Evolutionary conservation across 2,888 invertebrate species (phyloP).

Genomic region (Xestia ashworthii): DNA sequence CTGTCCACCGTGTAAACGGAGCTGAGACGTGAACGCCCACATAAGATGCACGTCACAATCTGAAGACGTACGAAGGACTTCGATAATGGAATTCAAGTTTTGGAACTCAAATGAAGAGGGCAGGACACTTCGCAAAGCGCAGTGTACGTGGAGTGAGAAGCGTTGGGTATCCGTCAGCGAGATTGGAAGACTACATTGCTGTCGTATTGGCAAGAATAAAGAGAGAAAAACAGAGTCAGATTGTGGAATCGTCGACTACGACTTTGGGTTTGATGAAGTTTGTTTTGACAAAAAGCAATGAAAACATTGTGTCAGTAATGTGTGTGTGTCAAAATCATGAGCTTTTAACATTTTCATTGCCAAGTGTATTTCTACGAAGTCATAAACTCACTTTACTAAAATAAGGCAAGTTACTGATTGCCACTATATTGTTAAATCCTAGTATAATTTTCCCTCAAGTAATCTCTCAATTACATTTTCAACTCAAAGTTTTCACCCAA

Average conservation of each 20-base stretch:
- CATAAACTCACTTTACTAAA: neutral
- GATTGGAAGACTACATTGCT: neutral
- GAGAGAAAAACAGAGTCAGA: no score
- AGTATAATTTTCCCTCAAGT: constrained; percentile 1
- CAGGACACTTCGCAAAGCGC: neutral
- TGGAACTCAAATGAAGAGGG: neutral
- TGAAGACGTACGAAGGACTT: neutral
- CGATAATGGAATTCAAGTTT: neutral
- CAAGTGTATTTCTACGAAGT: neutral
- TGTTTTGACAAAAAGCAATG: neutral
- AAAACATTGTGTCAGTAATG: neutral
- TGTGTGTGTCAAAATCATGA: neutral
- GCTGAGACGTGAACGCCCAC: neutral
- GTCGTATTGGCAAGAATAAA: neutral
- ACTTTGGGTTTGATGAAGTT: no score
- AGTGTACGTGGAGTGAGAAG: neutral
- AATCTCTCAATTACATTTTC: constrained; percentile 17
- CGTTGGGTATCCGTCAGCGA: neutral
- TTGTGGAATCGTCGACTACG: no score
- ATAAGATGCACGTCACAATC: neutral
- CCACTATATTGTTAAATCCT: neutral
- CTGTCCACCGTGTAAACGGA: neutral
- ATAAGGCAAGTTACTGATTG: neutral
- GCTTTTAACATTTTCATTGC: neutral
- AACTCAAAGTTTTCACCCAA: constrained; percentile 19